Percentiles rank a stretch among this genome's conserved stretches.
Evolutionary conservation across 2,797 vertebrate species (phyloP).

Genomic region (Acanthis flammea): DNA sequence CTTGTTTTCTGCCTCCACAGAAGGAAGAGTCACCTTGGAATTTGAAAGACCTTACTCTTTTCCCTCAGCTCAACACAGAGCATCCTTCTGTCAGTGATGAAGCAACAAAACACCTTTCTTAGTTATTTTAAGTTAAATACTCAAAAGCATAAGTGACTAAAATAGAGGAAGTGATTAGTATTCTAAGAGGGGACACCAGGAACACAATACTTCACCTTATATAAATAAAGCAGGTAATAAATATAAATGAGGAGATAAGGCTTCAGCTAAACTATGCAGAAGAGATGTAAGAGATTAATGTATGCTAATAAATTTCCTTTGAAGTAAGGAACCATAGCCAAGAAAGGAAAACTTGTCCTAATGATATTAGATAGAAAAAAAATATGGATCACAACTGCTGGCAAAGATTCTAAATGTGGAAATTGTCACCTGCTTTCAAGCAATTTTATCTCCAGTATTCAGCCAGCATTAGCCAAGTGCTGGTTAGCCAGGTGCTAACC

Average conservation of each 20-base stretch:
- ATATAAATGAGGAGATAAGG: not conserved
- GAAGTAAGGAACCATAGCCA: not conserved
- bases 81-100: not conserved
- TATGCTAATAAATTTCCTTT: slow-evolving; percentile 3
- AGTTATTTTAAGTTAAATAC: not conserved
- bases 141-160: not conserved
- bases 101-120: not conserved
- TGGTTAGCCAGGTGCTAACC: not conserved
- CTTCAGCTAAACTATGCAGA: not conserved
- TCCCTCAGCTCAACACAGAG: not conserved
- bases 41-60: not conserved
- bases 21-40: not conserved
- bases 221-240: slow-evolving; percentile 25
- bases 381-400: not conserved
- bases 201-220: not conserved
- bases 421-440: not conserved
- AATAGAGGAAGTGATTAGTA: not conserved
- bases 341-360: not conserved
- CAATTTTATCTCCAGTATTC: not conserved
- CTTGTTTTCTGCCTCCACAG: not conserved
- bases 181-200: not conserved
- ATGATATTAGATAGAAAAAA: not conserved
- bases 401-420: not conserved
- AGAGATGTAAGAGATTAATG: not conserved
- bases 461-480: not conserved